Conservation (phyloP, 2,888 invertebrate species). For the Drosophila conformis region DNA sequence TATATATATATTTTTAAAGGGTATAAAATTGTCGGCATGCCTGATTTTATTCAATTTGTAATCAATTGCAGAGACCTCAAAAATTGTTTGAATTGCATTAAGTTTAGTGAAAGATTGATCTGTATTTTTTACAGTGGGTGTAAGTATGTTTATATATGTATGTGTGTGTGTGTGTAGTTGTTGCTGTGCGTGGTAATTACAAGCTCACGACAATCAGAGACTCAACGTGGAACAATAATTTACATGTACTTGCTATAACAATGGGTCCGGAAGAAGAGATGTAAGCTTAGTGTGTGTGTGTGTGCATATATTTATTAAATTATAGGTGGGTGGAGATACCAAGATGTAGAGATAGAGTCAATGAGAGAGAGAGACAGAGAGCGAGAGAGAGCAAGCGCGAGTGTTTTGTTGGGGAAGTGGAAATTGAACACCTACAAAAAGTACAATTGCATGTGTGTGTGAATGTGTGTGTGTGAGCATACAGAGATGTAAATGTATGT, state of each 20-base stretch:
- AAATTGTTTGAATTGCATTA: conserved; percentile 1
- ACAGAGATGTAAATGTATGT: neutral
- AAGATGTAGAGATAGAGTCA: conserved; percentile 1
- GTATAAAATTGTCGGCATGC: neutral
- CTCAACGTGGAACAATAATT: conserved; percentile 75
- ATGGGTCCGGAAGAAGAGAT: conserved; percentile 74
- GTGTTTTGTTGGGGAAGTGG: conserved; percentile 15
- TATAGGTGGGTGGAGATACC: conserved; percentile 8
- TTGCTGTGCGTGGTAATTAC: conserved; percentile 70
- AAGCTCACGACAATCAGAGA: conserved; percentile 61
- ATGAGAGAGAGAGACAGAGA: neutral
- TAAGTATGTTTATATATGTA: neutral
- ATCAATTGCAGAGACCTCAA: neutral
- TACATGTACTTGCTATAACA: conserved; percentile 77
- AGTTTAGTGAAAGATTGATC: conserved; percentile 5
- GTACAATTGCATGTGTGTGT: conserved; percentile 22
- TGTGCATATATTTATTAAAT: conserved; percentile 40
- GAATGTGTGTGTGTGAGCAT: neutral
- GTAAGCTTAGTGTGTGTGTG: conserved; percentile 6
- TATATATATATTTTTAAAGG: neutral
- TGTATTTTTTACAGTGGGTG: neutral
- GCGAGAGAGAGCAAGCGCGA: neutral
- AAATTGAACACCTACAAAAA: conserved; percentile 51
- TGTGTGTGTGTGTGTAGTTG: neutral
- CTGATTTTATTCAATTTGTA: neutral